Conservation (phyloP, 2,113 vertebrate genomes). For the human region DNA sequence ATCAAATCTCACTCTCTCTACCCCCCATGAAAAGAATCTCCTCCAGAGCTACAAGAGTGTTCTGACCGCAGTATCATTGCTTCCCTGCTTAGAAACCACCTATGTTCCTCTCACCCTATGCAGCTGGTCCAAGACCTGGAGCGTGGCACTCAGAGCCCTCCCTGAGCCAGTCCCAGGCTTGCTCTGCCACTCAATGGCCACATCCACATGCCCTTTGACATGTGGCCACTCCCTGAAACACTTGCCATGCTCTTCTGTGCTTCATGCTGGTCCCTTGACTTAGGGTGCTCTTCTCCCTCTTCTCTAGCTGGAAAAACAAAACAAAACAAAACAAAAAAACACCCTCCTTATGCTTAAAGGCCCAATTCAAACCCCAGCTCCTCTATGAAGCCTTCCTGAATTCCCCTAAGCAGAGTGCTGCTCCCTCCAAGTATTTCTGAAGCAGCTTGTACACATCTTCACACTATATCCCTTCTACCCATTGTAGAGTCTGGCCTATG, state of each 20-base stretch:
- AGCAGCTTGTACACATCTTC: not conserved
- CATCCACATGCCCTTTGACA: too few species aligned
- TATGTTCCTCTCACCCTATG: not conserved
- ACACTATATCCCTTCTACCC: not conserved
- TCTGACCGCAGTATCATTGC: rapidly evolving
- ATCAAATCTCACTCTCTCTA: not conserved
- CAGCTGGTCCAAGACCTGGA: not conserved
- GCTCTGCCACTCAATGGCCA: not conserved
- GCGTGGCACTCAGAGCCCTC: not conserved
- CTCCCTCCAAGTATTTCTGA: not conserved
- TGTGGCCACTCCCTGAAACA: not conserved
- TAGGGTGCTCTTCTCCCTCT: not conserved
- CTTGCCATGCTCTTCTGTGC: not conserved
- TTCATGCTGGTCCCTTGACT: not conserved
- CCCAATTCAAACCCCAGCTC: not conserved
- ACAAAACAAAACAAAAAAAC: too few species aligned
- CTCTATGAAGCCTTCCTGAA: not conserved
- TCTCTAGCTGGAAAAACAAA: not conserved
- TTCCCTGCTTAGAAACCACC: not conserved
- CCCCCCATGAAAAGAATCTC: not conserved
- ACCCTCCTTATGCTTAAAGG: not conserved
- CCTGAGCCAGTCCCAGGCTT: not conserved
- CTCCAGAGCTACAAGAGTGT: not conserved
- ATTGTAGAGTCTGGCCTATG: not conserved
- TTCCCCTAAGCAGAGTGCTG: not conserved